Base-by-base conservation (phyloP, 2,113 vertebrate species). In the Paratilapia polleni region DNA sequence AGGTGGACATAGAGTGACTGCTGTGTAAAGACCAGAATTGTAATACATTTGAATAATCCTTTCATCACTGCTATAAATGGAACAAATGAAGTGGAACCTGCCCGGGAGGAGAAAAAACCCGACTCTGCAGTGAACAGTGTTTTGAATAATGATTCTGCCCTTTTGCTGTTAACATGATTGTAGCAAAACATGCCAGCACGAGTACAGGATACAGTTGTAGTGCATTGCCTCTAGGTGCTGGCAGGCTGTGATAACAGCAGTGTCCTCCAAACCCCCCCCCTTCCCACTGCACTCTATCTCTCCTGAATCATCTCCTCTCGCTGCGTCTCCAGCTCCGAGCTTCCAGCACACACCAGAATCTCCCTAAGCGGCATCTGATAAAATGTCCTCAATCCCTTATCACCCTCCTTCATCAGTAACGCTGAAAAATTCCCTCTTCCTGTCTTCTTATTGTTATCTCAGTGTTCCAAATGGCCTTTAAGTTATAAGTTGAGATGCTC, bases 301-400 rank as follows among this genome's bases (percentile, higher is more conserved):
- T 63, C 81, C 81, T 5, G 28, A 87, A 87, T 54, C 78, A 64
- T 84, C 79, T 76, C 17, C 28, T 75, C 68, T 73, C 34, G 5
- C 84, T 54, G 56, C 58, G 11, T 83, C 77, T 81, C 80, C 78
- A 78, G 38, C 75, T 77, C 31, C 1, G 8, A 49, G 78, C 77
- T 58, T 73, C 83, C 78, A 88, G 63, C 57, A 43, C 73, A 76
- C 62, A 17, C 87, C 34, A 28, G 1, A 14, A 47, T 62, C 83
- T 77, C 77, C 60, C 52, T 66, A 13, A 64, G 83, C 77, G 28
- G 81, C 22, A 24, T 26, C 73, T 80, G 83, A 89, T 89, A 80
- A 91, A 88, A 80, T 66, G 78, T 90, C 86, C 87, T 68, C 86
- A 75, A 87, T 88, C 57, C 75, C 81, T 85, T 88, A 92, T 93